A percentile compares a stretch with the other conserved stretches of the same genome.
Evolutionary conservation across 2,113 vertebrate genomes (phyloP).

Genomic region (Apteryx owenii): DNA sequence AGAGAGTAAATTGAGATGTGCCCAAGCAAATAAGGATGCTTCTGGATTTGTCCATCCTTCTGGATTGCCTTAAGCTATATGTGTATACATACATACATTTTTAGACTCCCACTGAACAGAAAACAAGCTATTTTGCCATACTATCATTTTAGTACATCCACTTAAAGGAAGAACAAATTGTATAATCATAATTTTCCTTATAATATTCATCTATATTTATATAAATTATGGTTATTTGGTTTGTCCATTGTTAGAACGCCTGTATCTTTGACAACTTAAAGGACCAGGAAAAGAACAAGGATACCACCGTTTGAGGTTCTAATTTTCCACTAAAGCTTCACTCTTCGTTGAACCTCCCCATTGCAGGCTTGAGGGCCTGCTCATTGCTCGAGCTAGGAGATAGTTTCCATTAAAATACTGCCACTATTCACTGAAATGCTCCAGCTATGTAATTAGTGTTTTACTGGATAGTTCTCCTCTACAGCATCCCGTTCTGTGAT

Average conservation of each 20-base stretch:
- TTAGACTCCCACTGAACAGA: not conserved
- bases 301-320: not conserved
- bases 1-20: not conserved
- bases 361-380: not conserved
- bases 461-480: not conserved
- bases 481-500: not conserved
- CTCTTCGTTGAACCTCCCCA: not conserved
- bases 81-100: not conserved
- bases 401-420: not conserved
- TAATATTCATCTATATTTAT: not conserved
- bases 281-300: not conserved
- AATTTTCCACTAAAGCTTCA: not conserved
- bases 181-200: not conserved
- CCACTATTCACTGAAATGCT: not conserved
- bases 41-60: not conserved
- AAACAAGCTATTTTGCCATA: not conserved
- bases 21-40: not conserved
- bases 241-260: not conserved
- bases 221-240: not conserved
- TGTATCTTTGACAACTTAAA: not conserved
- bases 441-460: not conserved
- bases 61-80: not conserved
- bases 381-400: not conserved
- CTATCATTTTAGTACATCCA: not conserved
- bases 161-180: not conserved